phyloP scores from a whole-genome alignment of 2,113 vertebrate genomes.

The Opisthocomus hoazin region DNA sequence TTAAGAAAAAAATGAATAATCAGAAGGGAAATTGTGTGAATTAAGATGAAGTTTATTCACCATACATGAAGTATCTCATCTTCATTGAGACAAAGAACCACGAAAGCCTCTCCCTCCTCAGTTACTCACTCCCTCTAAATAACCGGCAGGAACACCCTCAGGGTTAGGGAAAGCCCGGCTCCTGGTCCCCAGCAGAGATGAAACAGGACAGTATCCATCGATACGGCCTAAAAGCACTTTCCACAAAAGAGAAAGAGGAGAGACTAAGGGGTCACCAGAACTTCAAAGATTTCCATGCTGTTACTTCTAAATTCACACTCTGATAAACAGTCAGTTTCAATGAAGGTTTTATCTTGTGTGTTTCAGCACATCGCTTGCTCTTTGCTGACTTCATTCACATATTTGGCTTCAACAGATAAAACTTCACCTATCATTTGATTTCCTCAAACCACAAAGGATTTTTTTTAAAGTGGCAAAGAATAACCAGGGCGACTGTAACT shows the following conservation, averaged over 20 bases:
- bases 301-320: neutral
- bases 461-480: neutral
- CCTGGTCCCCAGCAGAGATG: neutral
- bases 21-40: neutral
- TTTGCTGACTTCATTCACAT: neutral
- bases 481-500: neutral
- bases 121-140: no score
- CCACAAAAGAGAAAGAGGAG: neutral
- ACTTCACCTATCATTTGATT: neutral
- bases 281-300: neutral
- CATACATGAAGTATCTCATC: no score
- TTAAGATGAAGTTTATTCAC: neutral
- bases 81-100: no score
- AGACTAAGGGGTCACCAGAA: neutral
- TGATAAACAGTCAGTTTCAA: accelerated
- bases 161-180: neutral
- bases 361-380: neutral
- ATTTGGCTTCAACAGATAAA: neutral
- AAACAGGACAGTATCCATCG: accelerated
- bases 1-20: neutral
- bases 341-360: neutral
- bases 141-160: neutral
- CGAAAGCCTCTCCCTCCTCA: no score
- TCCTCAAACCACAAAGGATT: neutral
- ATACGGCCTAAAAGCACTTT: accelerated